Evolutionary conservation across 2,113 vertebrate species (phyloP).

Genomic region (Terrapene triunguis): DNA sequence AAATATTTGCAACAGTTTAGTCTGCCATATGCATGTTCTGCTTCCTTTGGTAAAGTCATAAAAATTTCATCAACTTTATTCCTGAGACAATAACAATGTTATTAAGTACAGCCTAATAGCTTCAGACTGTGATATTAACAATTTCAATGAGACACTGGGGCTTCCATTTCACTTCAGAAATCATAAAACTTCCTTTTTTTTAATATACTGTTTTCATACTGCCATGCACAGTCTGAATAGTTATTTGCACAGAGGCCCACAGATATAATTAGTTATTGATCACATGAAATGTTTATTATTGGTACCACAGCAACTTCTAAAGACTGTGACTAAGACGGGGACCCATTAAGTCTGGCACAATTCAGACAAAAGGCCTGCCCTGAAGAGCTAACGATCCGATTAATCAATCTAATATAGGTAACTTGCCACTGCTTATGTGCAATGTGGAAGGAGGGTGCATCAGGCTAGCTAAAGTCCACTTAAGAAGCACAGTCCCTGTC

Average conservation of each 20-base stretch:
- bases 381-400: background rate
- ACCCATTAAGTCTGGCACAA: background rate
- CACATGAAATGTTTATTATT: background rate
- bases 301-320: background rate
- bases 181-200: background rate
- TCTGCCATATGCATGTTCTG: background rate
- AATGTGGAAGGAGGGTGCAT: background rate
- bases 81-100: background rate
- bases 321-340: background rate
- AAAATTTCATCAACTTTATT: background rate
- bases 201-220: background rate
- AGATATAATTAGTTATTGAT: background rate
- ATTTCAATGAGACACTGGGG: background rate
- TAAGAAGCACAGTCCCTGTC: background rate
- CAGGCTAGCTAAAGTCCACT: background rate
- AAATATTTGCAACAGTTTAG: background rate
- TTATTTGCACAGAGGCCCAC: background rate
- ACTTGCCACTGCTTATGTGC: background rate
- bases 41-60: background rate
- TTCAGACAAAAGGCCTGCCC: background rate
- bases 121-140: background rate
- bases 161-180: background rate
- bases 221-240: background rate
- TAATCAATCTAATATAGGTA: background rate
- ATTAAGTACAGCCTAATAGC: background rate